Evolutionary conservation across 2,113 vertebrate genomes (phyloP), one percentile per base, ranked within the genome.

Genomic region (Nettapus auritus): DNA sequence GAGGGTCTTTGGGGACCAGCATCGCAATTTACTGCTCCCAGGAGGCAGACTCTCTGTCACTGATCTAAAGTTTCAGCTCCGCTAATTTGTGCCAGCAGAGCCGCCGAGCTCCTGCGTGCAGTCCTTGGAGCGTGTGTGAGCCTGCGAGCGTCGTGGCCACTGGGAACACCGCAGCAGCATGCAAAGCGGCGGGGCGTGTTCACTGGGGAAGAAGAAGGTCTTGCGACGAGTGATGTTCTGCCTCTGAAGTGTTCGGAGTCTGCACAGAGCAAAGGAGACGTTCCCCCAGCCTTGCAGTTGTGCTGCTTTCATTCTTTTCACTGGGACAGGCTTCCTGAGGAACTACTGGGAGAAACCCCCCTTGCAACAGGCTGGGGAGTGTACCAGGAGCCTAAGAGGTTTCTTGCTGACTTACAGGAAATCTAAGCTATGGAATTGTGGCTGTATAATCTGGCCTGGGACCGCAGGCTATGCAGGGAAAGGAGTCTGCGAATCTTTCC

Each of bases 1-100:
- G 83, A 97, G 88, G 94, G 96, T 97, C 98, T 97, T 94, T 12
- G 16, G 97, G 97, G 97, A 98, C 93, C 48, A 13, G 25, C 86
- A 73, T 91, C 42, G 17, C 91, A 95, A 96, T 97, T 97, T 96
- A 96, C 88, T 50, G 74, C 74, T 98, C 97, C 97, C 97, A 63
- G 94, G 96, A 97, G 96, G 92, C 88, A 96, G 69, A 86, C 76
- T 96, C 94, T 92, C 84, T 89, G 93, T 93, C 90, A 66, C 94
- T 84, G 91, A 92, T 92, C 77, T 94, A 38, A 94, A 88, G 87
- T 96, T 95, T 89, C 89, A 92, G 90, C 94, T 86, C 42, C 8
- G 3, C 79, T 97, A 88, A 96, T 75, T 97, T 91, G 90, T 66
- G 80, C 55, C 91, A 70, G 92, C 52, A 38, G 88, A 96, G 86